A percentile compares a stretch with the other conserved stretches of the same genome.
Conservation (phyloP, 2,888 invertebrate genomes). For the Phalangium opilio region DNA sequence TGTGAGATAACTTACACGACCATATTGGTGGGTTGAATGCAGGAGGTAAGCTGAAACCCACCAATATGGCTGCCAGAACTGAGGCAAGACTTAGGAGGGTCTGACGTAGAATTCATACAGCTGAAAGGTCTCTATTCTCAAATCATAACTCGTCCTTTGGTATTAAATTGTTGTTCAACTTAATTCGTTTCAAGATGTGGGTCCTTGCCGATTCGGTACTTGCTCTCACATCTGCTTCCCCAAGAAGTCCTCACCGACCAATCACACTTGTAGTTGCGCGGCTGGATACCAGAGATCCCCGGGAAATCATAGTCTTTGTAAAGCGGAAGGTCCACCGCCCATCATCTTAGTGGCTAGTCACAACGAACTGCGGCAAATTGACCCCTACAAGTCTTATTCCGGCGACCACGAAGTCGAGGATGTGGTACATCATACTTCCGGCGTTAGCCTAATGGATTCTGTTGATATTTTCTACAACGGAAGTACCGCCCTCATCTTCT, state of each 20-base stretch:
- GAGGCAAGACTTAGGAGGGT: too few species aligned
- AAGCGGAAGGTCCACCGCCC: slow-evolving; percentile 22
- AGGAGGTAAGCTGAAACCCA: too few species aligned
- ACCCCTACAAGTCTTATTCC: slow-evolving; percentile 41
- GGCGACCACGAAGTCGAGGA: slow-evolving; percentile 31
- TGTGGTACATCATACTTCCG: slow-evolving; percentile 24
- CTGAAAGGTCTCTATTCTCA: too few species aligned
- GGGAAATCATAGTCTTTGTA: slow-evolving; percentile 26
- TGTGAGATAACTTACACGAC: too few species aligned
- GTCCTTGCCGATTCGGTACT: slow-evolving; percentile 47
- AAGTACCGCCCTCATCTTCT: slow-evolving; percentile 25
- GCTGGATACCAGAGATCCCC: slow-evolving; percentile 39
- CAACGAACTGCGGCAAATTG: slow-evolving; percentile 32
- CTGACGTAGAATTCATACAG: too few species aligned
- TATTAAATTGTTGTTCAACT: background rate
- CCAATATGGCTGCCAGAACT: too few species aligned
- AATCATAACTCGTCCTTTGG: background rate
- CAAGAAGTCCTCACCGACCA: slow-evolving; percentile 35
- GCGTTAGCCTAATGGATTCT: slow-evolving; percentile 27
- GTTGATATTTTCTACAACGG: too few species aligned
- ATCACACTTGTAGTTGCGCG: slow-evolving; percentile 45
- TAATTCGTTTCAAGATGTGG: slow-evolving; percentile 10
- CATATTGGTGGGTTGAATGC: too few species aligned
- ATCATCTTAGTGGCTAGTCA: slow-evolving; percentile 17
- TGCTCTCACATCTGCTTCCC: slow-evolving; percentile 63